Base-by-base conservation (phyloP, 2,113 vertebrate genomes). In the Pteruthius melanotis region DNA sequence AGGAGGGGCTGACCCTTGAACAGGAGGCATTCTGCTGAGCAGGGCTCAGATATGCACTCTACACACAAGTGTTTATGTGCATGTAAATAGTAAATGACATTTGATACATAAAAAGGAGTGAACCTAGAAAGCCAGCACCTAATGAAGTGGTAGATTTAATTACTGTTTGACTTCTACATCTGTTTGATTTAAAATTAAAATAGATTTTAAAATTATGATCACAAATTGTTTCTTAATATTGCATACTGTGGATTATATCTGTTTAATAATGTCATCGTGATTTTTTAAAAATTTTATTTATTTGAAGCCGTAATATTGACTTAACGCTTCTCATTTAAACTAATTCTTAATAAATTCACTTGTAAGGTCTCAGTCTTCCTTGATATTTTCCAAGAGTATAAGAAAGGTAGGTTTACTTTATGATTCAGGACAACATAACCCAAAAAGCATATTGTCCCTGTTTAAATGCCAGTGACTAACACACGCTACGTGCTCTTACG, bases 311-410 rank as follows among this genome's bases (percentile, higher is more conserved):
- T 78, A 71, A 69, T 94, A 93, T 93, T 98, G 97, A 98, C 92
- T 90, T 91, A 82, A 94, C 22, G 2, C 85, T 92, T 93, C 84
- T 94, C 96, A 90, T 96, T 98, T 96, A 96, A 98, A 98, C 98
- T 98, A 98, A 98, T 98, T 98, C 97, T 98, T 97, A 98, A 98
- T 98, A 98, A 98, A 99, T 98, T 97, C 96, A 97, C 97, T 98
- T 98, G 95, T 98, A 98, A 98, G 97, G 97, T 96, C 84, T 97
- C 97, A 96, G 49, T 97, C 97, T 94, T 95, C 97, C 93, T 95
- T 97, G 97, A 97, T 98, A 96, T 93, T 97, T 96, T 93, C 94
- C 96, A 96, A 97, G 97, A 97, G 91, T 97, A 56, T 95, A 95
- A 96, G 93, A 95, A 97, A 98, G 97, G 97, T 97, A 97, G 97